Base-by-base conservation (phyloP, 1,140 invertebrate genomes). In the Fopius arisanus region DNA sequence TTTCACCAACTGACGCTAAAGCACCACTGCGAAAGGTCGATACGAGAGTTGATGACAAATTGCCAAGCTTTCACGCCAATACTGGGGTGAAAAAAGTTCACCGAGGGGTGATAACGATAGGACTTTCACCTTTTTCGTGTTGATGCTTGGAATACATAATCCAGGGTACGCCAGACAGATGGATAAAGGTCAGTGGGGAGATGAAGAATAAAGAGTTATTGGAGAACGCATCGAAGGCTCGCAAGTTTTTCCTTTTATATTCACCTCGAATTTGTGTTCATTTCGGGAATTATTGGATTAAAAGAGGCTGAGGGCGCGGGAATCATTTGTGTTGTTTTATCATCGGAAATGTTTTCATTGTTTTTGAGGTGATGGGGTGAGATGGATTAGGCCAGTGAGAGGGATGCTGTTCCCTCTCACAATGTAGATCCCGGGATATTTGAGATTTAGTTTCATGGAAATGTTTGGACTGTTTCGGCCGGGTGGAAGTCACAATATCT, bases 401-500 rank as follows among this genome's bases (percentile, higher is more conserved):
- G 43, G 37, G 26, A 66, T 65, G 69, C 31, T 14, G n/a, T 14
- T 16, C 9, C 19, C 7, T 14, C 19, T 29, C 67, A 66, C 67
- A 74, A 75, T 67, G 68, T 66, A 26, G 43, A 43, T 33, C 48
- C 43, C 7, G 43, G 40, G 73, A 71, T 68, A 75, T 75, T 75
- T 54, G 68, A 71, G 68, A 75, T 63, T 71, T 31, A 41, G 43
- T 54, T 51, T 51, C 65, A 43, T 68, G 48, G 62, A 70, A 75
- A 71, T 51, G 63, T n/a, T 14, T 16, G 28, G 19, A 29, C n/a
- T 68, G 66, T 69, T 67, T 31, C 76, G 69, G 67, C 74, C 76
- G 76, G 76, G 77, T 73, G 76, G 76, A 80, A 81, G 79, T 80
- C 79, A 77, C 51, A 41, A 67, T 37, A 67, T 67, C 31, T 12